Conservation (phyloP, 2,113 vertebrate species). For the Mus spicilegus region DNA sequence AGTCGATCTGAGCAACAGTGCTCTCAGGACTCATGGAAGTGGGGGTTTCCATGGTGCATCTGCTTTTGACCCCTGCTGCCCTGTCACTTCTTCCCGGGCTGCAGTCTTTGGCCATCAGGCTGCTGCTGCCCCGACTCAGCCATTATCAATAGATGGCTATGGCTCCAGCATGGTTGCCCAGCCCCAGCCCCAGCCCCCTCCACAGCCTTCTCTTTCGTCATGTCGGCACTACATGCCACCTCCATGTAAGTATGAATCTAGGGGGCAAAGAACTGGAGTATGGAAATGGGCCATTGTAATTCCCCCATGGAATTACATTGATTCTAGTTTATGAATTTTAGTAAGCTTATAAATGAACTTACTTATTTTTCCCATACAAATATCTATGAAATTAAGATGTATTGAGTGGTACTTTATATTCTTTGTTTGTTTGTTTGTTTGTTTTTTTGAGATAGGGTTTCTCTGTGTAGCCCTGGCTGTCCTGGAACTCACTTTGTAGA, state of each 20-base stretch:
- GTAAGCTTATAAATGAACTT: neutral
- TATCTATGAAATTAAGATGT: slow-evolving; percentile 15
- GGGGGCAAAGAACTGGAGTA: slow-evolving; percentile 1
- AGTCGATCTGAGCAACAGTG: slow-evolving; percentile 96
- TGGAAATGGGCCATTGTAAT: slow-evolving; percentile 9
- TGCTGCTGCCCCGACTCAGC: slow-evolving; percentile 92
- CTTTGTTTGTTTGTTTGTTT: neutral
- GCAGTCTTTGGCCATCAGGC: slow-evolving; percentile 93
- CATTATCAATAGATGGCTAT: slow-evolving; percentile 92
- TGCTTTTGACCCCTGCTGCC: slow-evolving; percentile 98
- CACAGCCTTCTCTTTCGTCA: slow-evolving; percentile 93
- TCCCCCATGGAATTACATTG: neutral
- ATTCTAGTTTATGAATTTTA: slow-evolving; percentile 4
- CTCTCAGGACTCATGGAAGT: slow-evolving; percentile 91
- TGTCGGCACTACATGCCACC: slow-evolving; percentile 98
- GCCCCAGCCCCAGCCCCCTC: slow-evolving; percentile 88
- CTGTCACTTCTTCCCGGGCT: slow-evolving; percentile 94
- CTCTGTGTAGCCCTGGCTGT: too few relatives aligned
- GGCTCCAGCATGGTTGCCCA: slow-evolving; percentile 92
- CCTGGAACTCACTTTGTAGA: too few relatives aligned
- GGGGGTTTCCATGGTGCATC: slow-evolving; percentile 94
- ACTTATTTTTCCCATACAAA: slow-evolving; percentile 31
- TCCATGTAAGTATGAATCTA: slow-evolving; percentile 91
- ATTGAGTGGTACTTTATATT: slow-evolving; percentile 10
- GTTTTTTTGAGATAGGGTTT: too few relatives aligned